Percentiles rank a stretch among this genome's conserved stretches.
phyloP scores from a whole-genome alignment of 2,113 vertebrate species.

The rat (Rattus norvegicus) region GRCr8 NC_086022.1:85199501-85200000 shows the following conservation, averaged over 20 bases:
- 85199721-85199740: neutral
- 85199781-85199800: neutral
- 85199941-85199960: neutral
- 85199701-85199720: neutral
- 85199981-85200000: neutral
- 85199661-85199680: neutral
- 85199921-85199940: neutral
- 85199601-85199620: neutral
- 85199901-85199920: neutral
- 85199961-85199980: neutral
- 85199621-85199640: neutral
- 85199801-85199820: neutral
- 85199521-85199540: neutral
- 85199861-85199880: neutral
- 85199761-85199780: neutral
- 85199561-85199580: neutral
- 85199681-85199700: neutral
- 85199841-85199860: no score
- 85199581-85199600: neutral
- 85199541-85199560: neutral
- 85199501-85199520: neutral
- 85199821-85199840: neutral
- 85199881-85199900: neutral
- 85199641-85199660: neutral
- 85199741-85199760: neutral